A percentile compares a stretch with the other conserved stretches of the same genome.
Evolutionary conservation across 2,888 invertebrate species (phyloP).

Genomic region (Mythimna pallens): DNA sequence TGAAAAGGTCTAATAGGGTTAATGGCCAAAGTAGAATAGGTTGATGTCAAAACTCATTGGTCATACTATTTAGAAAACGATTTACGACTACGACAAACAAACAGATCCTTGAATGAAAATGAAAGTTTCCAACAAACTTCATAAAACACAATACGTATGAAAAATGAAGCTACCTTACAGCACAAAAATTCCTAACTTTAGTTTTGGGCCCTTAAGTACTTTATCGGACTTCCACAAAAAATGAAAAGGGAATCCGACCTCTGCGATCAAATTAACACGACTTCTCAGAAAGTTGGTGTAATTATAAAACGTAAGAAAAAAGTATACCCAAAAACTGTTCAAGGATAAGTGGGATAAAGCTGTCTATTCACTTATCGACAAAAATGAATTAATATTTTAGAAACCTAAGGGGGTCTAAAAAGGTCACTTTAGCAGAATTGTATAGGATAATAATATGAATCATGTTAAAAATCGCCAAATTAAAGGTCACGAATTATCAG

Average conservation of each 20-base stretch:
- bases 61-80: background rate
- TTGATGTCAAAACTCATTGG: conserved; percentile 34
- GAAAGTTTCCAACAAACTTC: conserved; percentile 29
- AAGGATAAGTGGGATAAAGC: conserved; percentile 54
- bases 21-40: conserved; percentile 39
- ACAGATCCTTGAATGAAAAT: conserved; percentile 18
- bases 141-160: conserved; percentile 32
- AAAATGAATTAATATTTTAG: background rate
- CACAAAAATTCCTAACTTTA: conserved; percentile 50
- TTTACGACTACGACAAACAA: conserved; percentile 8
- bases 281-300: conserved; percentile 67
- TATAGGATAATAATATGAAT: too few species aligned
- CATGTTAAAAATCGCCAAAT: too few species aligned
- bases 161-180: conserved; percentile 38
- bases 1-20: conserved; percentile 50
- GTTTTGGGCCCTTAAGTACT: conserved; percentile 47
- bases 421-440: too few species aligned
- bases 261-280: conserved; percentile 70
- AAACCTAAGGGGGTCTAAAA: too few species aligned
- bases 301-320: conserved; percentile 71
- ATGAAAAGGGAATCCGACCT: conserved; percentile 56
- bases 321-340: conserved; percentile 58
- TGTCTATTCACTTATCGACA: conserved; percentile 26
- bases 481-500: too few species aligned
- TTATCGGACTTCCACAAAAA: conserved; percentile 51